Conservation (phyloP, 2,888 invertebrate species). For the Teinopalpus imperialis region DNA sequence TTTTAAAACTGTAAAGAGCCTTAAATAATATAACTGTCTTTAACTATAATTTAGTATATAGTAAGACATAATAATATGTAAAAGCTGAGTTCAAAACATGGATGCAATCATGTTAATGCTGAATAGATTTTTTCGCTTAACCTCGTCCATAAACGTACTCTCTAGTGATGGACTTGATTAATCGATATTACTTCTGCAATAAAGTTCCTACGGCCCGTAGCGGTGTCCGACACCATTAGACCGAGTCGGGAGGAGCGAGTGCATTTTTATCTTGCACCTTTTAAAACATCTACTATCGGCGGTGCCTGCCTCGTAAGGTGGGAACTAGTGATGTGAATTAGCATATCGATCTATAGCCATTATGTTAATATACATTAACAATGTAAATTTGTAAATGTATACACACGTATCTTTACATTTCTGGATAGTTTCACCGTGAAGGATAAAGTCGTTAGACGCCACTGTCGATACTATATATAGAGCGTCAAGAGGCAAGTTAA, state of each 20-base stretch:
- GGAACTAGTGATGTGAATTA: constrained; percentile 6
- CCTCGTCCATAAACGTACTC: constrained; percentile 38
- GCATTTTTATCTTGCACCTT: constrained; percentile 7
- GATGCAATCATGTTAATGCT: constrained; percentile 33
- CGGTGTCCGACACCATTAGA: constrained; percentile 19
- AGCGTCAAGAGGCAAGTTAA: too few relatives aligned
- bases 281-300: constrained; percentile 9
- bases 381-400: too few relatives aligned
- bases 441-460: too few relatives aligned
- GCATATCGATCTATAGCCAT: constrained; percentile 5
- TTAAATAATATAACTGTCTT: too few relatives aligned
- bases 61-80: too few relatives aligned
- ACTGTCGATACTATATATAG: too few relatives aligned
- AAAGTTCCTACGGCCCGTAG: constrained; percentile 38
- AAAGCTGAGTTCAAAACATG: constrained; percentile 29
- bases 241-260: background rate
- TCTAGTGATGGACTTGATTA: constrained; percentile 53
- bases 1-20: too few relatives aligned
- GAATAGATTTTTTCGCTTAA: constrained; percentile 39
- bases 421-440: too few relatives aligned
- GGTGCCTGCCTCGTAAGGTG: background rate
- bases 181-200: constrained; percentile 54
- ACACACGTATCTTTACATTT: too few relatives aligned
- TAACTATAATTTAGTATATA: too few relatives aligned
- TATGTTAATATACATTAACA: too few relatives aligned